Base-by-base conservation (phyloP, 2,888 invertebrate species). In the Lobophora halterata region DNA sequence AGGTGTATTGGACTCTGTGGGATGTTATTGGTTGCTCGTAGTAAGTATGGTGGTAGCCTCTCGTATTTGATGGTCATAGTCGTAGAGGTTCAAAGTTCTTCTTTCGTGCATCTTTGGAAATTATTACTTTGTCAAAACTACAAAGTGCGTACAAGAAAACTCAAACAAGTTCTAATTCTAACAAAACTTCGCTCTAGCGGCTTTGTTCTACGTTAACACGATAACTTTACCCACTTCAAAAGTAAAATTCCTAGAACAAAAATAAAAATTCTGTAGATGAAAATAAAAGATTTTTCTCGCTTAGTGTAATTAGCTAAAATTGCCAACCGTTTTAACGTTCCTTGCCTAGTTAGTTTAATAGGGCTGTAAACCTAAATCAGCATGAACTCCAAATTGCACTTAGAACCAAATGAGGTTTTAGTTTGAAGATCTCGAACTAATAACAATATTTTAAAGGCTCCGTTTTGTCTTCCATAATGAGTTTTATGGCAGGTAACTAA, bases 161-260 rank as follows among this genome's bases (percentile, higher is more conserved):
- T 17, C 24, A 28, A 26, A n/a, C n/a, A 3, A 7, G 2, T 9
- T n/a, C n/a, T n/a, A n/a, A n/a, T n/a, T n/a, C n/a, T n/a, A n/a
- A n/a, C n/a, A n/a, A n/a, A n/a, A n/a, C n/a, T n/a, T n/a, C n/a
- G n/a, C n/a, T n/a, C n/a, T n/a, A n/a, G n/a, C n/a, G n/a, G n/a
- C n/a, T n/a, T n/a, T n/a, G n/a, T n/a, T n/a, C n/a, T n/a, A n/a
- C n/a, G n/a, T n/a, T n/a, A n/a, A 44, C 25, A 35, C 44, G 50
- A 41, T 17, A 55, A 48, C 52, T 65, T 72, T 68, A 65, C 66
- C 53, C 46, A 45, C 50, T 62, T 74, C 72, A 85, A 79, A 86
- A 81, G 66, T 86, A 86, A 79, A 85, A n/a, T n/a, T n/a, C 76
- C 85, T 85, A 85, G 73, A 86, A 85, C 74, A 83, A 82, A n/a